Evolutionary conservation across 2,888 invertebrate species (phyloP), one percentile per base, ranked within the genome.

Genomic region (Coleophora deauratella): DNA sequence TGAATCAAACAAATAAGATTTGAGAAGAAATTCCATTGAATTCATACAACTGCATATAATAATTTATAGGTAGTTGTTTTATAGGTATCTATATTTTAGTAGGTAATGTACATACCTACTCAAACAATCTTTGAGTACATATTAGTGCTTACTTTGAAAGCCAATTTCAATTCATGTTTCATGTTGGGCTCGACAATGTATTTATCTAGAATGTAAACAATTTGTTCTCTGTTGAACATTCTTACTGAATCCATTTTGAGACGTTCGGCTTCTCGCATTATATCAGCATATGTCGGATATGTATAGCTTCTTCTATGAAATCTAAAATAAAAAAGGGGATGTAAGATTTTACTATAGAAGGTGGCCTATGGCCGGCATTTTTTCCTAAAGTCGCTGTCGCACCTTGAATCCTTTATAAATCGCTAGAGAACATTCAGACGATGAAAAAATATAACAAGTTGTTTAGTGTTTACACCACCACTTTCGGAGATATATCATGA

Each of bases 291-390:
- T 27, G 49, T 63, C 14, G 84, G 84, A 42, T 78, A 79, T 27
- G 63, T 54, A 52, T 74, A 82, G 54, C 52, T 57, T 62, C 84
- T 64, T 60, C 67, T 70, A 55, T 81, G 82, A 50, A 64, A 75
- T 53, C 84, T 84, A 49, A 50, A 59, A 38, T 30, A 47, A 36
- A 13, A 11, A 13, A n/a, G n/a, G n/a, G n/a, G n/a, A n/a, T n/a
- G n/a, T n/a, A n/a, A n/a, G n/a, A n/a, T n/a, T n/a, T n/a, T n/a
- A n/a, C n/a, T n/a, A n/a, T n/a, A n/a, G n/a, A n/a, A n/a, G n/a
- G n/a, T n/a, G n/a, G n/a, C n/a, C n/a, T n/a, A n/a, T n/a, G n/a
- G n/a, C n/a, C n/a, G n/a, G n/a, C n/a, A n/a, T n/a, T n/a, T n/a
- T n/a, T n/a, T n/a, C n/a, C n/a, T n/a, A n/a, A n/a, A n/a, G n/a